These are phyloP conservation scores for Hiodon tergisus DNA, from an alignment of 2,113 vertebrate species.

Conservation along the genomic window DNA sequence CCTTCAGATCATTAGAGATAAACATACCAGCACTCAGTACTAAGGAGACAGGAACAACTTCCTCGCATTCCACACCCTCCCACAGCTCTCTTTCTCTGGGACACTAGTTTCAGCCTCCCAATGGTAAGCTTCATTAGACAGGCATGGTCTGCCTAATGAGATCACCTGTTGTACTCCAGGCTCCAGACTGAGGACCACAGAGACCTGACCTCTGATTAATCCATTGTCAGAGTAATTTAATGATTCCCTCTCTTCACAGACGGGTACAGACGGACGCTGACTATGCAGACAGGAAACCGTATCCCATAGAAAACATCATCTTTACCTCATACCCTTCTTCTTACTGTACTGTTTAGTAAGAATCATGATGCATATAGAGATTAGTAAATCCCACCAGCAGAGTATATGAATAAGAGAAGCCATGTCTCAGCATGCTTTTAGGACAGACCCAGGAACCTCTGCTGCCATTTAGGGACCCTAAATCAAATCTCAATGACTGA, in stretches of 20 bases:
- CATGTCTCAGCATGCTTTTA: no score
- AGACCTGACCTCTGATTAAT: slow-evolving; percentile 40
- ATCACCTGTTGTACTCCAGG: slow-evolving; percentile 40
- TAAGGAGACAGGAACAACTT: no score
- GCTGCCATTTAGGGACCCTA: no score
- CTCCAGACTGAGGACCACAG: slow-evolving; percentile 39
- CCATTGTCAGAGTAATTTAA: slow-evolving; percentile 48
- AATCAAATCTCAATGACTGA: no score
- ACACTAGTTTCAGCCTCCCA: slow-evolving; percentile 38
- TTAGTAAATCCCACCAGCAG: no score
- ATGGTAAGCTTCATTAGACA: slow-evolving; percentile 51
- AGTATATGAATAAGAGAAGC: no score
- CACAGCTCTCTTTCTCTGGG: slow-evolving; percentile 41
- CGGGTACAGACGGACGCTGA: slow-evolving; percentile 10
- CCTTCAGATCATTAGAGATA: slow-evolving; percentile 54
- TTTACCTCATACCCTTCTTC: no score
- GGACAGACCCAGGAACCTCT: no score
- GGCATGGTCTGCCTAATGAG: slow-evolving; percentile 40
- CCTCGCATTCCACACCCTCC: slow-evolving; percentile 53
- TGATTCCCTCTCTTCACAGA: slow-evolving; percentile 10
- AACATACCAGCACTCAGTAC: slow-evolving; percentile 35
- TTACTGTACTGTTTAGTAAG: no score
- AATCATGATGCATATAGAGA: no score
- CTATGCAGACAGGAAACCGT: no score
- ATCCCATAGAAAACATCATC: no score